phyloP scores from a whole-genome alignment of 2,797 vertebrate species.

The Pseudochromis fuscus region DNA sequence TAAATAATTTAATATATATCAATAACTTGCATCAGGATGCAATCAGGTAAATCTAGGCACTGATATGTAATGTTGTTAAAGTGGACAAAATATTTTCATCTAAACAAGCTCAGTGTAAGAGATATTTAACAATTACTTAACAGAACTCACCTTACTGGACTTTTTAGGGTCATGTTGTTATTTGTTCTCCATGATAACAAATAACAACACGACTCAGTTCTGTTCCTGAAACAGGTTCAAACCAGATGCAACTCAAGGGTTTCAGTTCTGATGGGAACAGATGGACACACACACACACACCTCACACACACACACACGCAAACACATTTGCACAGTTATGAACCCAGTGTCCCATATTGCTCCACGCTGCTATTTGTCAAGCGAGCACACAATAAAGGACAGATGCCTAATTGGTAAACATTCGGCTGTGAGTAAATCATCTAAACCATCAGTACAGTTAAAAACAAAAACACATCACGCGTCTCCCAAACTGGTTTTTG shows the following conservation, averaged over 20 bases:
- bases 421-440: conserved; percentile 52
- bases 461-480: conserved; percentile 50
- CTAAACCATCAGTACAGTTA: conserved; percentile 24
- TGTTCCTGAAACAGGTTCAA: conserved; percentile 39
- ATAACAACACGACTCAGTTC: neutral
- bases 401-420: conserved; percentile 50
- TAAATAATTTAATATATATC: neutral
- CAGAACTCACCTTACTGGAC: too few relatives aligned
- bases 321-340: conserved; percentile 4
- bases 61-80: too few relatives aligned
- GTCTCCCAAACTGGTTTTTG: neutral
- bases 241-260: conserved; percentile 49
- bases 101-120: neutral
- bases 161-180: too few relatives aligned
- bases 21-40: neutral
- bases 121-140: too few relatives aligned
- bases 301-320: conserved; percentile 6
- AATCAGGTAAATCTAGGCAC: too few relatives aligned
- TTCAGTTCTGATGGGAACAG: conserved; percentile 28
- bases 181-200: too few relatives aligned
- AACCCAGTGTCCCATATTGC: conserved; percentile 37
- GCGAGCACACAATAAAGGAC: conserved; percentile 41
- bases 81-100: neutral
- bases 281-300: conserved; percentile 21
- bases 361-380: conserved; percentile 49